Percentiles rank a stretch among this genome's conserved stretches.
Evolutionary conservation across 2,797 vertebrate genomes (phyloP).

Genomic region (Lepidocolaptes lacrymiger): DNA sequence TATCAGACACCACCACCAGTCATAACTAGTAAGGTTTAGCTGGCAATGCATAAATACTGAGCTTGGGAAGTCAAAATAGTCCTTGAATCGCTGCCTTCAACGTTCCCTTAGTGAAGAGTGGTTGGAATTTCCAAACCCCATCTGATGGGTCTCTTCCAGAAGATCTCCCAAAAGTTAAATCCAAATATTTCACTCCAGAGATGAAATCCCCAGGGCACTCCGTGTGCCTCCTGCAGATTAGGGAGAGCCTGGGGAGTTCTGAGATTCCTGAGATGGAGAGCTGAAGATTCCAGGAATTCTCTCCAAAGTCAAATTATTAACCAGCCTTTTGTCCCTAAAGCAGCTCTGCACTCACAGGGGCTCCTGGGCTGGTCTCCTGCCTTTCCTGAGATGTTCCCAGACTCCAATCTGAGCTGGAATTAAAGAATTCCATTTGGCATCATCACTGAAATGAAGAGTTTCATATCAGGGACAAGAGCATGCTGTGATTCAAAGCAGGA

Average conservation of each 20-base stretch:
- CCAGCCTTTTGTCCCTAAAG: conserved; percentile 20
- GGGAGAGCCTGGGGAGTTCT: conserved; percentile 35
- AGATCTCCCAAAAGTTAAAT: not conserved
- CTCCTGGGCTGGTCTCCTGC: not conserved
- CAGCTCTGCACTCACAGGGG: not conserved
- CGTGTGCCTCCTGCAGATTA: conserved; percentile 21
- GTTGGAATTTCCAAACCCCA: not conserved
- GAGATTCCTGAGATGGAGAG: conserved; percentile 55
- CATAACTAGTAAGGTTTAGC: conserved; percentile 34
- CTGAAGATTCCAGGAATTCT: conserved; percentile 73
- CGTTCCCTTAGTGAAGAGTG: not conserved
- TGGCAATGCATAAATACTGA: conserved; percentile 2
- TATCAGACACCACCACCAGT: conserved; percentile 4
- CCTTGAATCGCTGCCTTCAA: conserved; percentile 22
- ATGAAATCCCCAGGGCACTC: conserved; percentile 18
- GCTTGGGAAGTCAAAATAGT: conserved; percentile 19
- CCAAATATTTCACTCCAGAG: conserved; percentile 18
- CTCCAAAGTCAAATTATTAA: conserved; percentile 68
- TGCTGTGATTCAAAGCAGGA: not conserved
- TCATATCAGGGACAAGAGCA: not conserved
- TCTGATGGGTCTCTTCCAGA: not conserved
- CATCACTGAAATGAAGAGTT: not conserved
- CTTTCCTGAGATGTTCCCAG: not conserved
- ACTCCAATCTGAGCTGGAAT: not conserved
- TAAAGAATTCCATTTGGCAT: not conserved